Evolutionary conservation across 2,113 vertebrate genomes (phyloP).

Genomic region (Gobius niger): DNA sequence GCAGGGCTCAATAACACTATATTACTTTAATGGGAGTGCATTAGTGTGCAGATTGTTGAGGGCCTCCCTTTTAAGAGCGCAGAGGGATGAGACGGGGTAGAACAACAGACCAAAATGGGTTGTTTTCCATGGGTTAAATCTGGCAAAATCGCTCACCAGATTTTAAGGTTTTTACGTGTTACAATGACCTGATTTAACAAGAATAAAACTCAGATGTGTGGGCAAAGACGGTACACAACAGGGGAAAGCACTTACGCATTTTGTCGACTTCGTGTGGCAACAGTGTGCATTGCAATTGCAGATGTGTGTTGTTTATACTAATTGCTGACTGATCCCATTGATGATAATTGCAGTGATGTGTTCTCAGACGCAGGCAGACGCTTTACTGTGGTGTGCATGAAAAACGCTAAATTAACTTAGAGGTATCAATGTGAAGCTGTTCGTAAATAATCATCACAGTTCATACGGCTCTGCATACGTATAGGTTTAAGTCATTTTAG

Average conservation of each 20-base stretch:
- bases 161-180: background rate
- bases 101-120: background rate
- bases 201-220: background rate
- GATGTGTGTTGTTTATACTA: background rate
- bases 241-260: background rate
- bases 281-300: background rate
- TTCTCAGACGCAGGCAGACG: no score
- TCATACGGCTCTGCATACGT: no score
- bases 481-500: no score
- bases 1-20: slow-evolving; percentile 6
- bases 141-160: background rate
- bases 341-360: no score
- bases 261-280: background rate
- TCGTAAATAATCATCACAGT: no score
- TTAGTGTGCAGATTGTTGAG: background rate
- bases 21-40: background rate
- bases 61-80: slow-evolving; percentile 1
- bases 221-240: no score
- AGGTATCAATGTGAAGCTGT: no score
- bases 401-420: no score
- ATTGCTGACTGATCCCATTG: no score
- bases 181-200: background rate
- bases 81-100: slow-evolving; percentile 1
- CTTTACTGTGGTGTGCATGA: no score
- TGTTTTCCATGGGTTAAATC: background rate